Evolutionary conservation across 1,140 invertebrate species (phyloP), one percentile per base, ranked within the genome.

Genomic region (Drosophila micromelanica): DNA sequence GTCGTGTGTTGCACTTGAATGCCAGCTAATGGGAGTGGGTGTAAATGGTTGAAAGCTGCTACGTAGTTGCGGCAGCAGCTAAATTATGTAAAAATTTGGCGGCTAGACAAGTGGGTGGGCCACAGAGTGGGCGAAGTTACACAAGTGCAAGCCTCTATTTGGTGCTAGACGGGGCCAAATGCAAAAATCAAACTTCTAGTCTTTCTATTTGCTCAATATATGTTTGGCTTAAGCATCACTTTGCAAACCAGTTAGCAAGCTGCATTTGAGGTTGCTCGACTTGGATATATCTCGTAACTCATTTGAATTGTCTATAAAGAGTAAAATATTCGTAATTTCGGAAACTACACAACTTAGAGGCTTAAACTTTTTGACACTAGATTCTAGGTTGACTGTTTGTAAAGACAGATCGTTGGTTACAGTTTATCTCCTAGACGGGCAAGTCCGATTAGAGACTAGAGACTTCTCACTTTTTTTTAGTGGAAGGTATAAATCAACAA

Each of bases 1-100:
- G 68, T 75, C 62, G 82, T 81, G 73, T 72, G 75, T 64, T 60
- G 23, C 40, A 67, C 63, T 64, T 75, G 81, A 61, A 54, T 57
- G 62, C 52, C 64, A 51, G 60, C 57, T 76, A 76, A 73, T 71
- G 67, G 78, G 57, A 78, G 81, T 85, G 80, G 81, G 80, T 85
- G 80, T 87, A 48, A 59, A 76, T 63, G 37, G 35, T 40, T 74
- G 46, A 67, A 43, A 62, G 67, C 63, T 62, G 63, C 57, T 87
- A 76, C 70, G 75, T 67, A 40, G 62, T 49, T 62, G 64, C 80
- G 48, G 75, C 73, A 76, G 75, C 74, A 67, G 64, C 57, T 67
- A 86, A 87, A 86, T 86, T 87, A 86, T 87, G 82, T 81, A 86
- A 81, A 81, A 86, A 67, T 62, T 73, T 52, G 42, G 55, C 46